Evolutionary conservation across 2,888 invertebrate species (phyloP), one percentile per base, ranked within the genome.

Genomic region (Nomada flava): DNA sequence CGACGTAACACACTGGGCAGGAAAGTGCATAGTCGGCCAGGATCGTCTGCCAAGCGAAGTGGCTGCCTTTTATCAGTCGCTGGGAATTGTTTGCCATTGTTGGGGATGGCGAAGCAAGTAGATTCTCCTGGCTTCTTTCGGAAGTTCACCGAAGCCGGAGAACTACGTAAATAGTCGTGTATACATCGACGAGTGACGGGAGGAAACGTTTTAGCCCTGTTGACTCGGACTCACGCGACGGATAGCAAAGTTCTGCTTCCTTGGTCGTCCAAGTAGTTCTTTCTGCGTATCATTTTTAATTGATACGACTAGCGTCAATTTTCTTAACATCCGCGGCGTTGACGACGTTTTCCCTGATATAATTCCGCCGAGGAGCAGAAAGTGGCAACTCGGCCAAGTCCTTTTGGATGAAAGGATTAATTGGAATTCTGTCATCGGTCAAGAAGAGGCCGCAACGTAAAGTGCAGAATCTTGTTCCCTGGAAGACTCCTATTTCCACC

Each of bases 1-100:
- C 70, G 59, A 36, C 29, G 26, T 60, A 62, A 44, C 44, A 72
- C 68, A 50, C 20, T 15, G 47, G 29, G 23, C 20, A 42, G 36
- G n/a, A 57, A 71, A 53, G 53, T 20, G 15, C 50, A 62, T 62
- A 47, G 63, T 70, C 57, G 62, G 69, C 62, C 76, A 84, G 29
- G 78, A 59, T 62, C 72, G 63, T 70, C 73, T 77, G 82, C 78
- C 75, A 77, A 78, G 62, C 60, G 76, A 82, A 76, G 78, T 74
- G 76, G 52, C 83, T 67, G 72, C 52, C 69, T 62, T 87, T 87
- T 84, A 79, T 76, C 86, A 76, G 73, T 57, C 53, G 64, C 73
- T 23, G 59, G 55, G 79, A 68, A 86, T 80, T 87, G 86, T 86
- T 87, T 72, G 79, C 77, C 62, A 80, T 85, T 71, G 71, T 76